Percentiles rank a stretch among this genome's conserved stretches.
Conservation (phyloP, 2,888 invertebrate species). For the Andrena bicolor region DNA sequence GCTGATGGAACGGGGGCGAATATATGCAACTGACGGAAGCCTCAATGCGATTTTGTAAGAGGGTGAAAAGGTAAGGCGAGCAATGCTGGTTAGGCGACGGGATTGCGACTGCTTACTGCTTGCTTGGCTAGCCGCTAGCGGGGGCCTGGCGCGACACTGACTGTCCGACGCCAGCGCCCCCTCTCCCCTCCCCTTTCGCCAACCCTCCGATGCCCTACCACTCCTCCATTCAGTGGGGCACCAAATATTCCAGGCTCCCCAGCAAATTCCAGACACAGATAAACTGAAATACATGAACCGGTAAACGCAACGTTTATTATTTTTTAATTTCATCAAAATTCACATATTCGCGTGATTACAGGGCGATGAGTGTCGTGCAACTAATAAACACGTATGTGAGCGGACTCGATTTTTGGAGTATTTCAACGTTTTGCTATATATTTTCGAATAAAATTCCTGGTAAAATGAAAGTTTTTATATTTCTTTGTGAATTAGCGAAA, state of each 20-base stretch:
- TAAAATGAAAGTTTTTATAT: not conserved
- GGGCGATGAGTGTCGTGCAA: too few relatives aligned
- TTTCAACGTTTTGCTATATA: too few relatives aligned
- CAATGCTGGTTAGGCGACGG: slow-evolving; percentile 84
- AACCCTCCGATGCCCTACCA: slow-evolving; percentile 78
- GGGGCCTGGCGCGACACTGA: slow-evolving; percentile 89
- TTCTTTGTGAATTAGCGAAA: not conserved
- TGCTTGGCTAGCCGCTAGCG: slow-evolving; percentile 84
- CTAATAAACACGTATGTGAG: too few relatives aligned
- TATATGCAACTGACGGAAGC: slow-evolving; percentile 80
- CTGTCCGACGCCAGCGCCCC: slow-evolving; percentile 86
- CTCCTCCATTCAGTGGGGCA: slow-evolving; percentile 50
- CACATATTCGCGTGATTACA: too few relatives aligned
- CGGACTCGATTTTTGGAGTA: too few relatives aligned
- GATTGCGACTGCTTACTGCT: slow-evolving; percentile 82
- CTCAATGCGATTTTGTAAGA: slow-evolving; percentile 78
- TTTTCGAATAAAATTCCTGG: not conserved
- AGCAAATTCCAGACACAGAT: too few relatives aligned
- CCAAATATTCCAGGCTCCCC: not conserved
- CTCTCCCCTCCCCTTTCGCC: slow-evolving; percentile 84
- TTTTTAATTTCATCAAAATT: too few relatives aligned
- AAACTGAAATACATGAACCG: too few relatives aligned
- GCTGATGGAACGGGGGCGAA: slow-evolving; percentile 69
- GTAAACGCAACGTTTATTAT: too few relatives aligned
- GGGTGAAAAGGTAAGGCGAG: slow-evolving; percentile 86